These are phyloP conservation scores for Scalopus aquaticus DNA, from an alignment of 2,113 vertebrate genomes.

Conservation along the genomic window DNA sequence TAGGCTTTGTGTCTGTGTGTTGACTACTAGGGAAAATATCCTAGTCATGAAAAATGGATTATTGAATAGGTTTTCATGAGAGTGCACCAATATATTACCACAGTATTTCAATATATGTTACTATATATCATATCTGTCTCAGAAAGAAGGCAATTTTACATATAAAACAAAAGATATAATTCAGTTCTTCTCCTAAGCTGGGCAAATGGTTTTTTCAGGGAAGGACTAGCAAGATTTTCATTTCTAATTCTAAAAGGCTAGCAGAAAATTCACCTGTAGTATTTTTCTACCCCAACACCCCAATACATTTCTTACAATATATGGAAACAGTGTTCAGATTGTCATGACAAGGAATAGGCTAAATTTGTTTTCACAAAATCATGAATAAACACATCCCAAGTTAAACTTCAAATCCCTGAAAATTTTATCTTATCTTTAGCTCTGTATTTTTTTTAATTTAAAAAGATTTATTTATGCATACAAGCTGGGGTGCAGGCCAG, in stretches of 20 bases:
- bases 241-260: neutral
- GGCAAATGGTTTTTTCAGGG: conserved; percentile 8
- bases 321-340: neutral
- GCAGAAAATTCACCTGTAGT: neutral
- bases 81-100: neutral
- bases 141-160: neutral
- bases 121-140: conserved; percentile 9
- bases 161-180: conserved; percentile 2
- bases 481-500: no score
- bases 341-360: neutral
- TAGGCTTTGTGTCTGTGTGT: conserved; percentile 59
- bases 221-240: neutral
- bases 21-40: neutral
- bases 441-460: no score
- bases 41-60: neutral
- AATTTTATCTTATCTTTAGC: conserved; percentile 1
- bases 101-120: neutral
- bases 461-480: no score
- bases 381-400: neutral
- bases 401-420: conserved; percentile 34
- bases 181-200: neutral
- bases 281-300: neutral
- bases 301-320: neutral
- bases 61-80: neutral
- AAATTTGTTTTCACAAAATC: conserved; percentile 31